A percentile compares a stretch with the other conserved stretches of the same genome.
phyloP scores from a whole-genome alignment of 2,797 vertebrate species.

The Myotis vivesi region DNA sequence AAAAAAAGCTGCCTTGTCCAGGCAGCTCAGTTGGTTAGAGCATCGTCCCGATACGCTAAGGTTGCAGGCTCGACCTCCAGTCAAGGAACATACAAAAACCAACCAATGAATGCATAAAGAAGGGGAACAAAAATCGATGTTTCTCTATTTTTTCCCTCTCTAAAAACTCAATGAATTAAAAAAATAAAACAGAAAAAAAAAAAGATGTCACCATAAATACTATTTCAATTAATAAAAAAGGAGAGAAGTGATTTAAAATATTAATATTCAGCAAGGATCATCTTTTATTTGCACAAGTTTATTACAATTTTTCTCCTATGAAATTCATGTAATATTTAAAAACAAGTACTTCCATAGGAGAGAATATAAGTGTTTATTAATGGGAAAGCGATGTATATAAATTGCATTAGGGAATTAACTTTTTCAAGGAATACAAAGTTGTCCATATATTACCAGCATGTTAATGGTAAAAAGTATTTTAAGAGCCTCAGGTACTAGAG shows the following conservation, averaged over 20 bases:
- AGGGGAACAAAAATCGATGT: background rate
- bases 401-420: background rate
- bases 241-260: background rate
- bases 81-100: background rate
- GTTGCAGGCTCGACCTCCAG: background rate
- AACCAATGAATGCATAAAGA: background rate
- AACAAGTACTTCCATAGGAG: background rate
- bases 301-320: background rate
- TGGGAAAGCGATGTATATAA: background rate
- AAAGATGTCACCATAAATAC: background rate
- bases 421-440: background rate
- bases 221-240: background rate
- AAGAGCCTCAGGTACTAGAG: background rate
- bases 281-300: background rate
- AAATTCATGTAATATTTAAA: background rate
- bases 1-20: background rate
- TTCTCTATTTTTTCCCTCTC: background rate
- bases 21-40: background rate
- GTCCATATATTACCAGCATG: background rate
- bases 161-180: background rate
- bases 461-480: background rate
- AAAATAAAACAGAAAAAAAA: constrained; percentile 44
- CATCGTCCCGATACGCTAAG: background rate
- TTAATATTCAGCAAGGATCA: background rate
- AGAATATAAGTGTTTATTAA: background rate